Evolutionary conservation across 2,888 invertebrate genomes (phyloP), one percentile per base, ranked within the genome.

Genomic region (Eupithecia centaureata): DNA sequence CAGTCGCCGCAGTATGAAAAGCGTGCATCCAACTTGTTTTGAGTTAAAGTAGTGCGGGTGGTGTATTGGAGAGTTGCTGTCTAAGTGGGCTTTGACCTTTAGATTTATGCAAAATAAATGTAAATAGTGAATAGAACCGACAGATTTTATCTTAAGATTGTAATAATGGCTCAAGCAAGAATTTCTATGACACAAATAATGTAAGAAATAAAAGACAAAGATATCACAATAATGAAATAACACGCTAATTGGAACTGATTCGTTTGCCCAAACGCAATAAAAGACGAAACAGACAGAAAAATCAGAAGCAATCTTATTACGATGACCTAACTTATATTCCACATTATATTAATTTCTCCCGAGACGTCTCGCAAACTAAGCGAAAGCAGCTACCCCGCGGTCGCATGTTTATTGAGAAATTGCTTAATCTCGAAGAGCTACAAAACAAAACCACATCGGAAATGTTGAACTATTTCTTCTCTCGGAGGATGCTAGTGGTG

Each of bases 391-490:
- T 90, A 90, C 86, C 42, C 87, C 80, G 79, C 79, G 86, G 86
- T 90, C 87, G 86, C 87, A 86, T 91, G 90, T 92, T 92, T 92
- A 91, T 92, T 86, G 88, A 90, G 91, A 87, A 88, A 92, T 90
- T 90, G 88, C 88, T 87, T 92, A 91, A 93, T 92, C 91, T 89
- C 87, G 83, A 91, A 91, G 91, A 91, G 89, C 90, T 89, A 93
- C 91, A 91, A 89, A 93, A 92, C 92, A 91, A 92, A 91, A 92
- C 91, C 91, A 86, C 92, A 91, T 88, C 84, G 89, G 90, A 89
- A 90, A 91, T 90, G 89, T 90, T 90, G 88, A 90, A 91, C 89
- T 90, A 92, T 92, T 92, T 91, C 91, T 90, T 91, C 90, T 90
- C 91, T 90, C 90, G 78, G 84, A 91, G 91, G 91, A 90, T 89